Percentiles rank a stretch among this genome's conserved stretches.
phyloP scores from a whole-genome alignment of 92 coral and sea anemone species.

The Paramuricea clavata region DNA sequence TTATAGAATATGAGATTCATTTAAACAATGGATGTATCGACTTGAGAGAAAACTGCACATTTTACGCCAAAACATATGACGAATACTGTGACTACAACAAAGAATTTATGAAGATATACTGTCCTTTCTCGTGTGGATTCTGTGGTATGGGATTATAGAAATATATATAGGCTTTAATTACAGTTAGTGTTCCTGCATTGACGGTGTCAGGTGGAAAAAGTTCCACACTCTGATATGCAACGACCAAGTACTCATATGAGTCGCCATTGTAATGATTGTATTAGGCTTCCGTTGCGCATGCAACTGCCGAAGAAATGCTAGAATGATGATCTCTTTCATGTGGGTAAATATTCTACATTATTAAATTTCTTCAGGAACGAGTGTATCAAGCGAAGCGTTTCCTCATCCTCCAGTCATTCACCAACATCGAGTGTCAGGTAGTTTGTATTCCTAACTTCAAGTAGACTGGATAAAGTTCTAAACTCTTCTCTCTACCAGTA shows the following conservation, averaged over 20 bases:
- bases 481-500: no score
- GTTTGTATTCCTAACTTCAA: neutral
- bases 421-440: neutral
- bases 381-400: neutral
- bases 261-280: no score
- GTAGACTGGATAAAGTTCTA: neutral
- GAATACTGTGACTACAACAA: constrained; percentile 35
- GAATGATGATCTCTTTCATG: no score
- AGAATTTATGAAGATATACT: constrained; percentile 22
- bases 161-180: no score
- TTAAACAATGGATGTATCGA: constrained; percentile 9
- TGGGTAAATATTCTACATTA: no score
- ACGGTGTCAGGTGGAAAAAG: no score
- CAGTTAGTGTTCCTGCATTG: no score
- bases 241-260: no score
- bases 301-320: no score
- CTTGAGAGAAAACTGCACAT: constrained; percentile 31
- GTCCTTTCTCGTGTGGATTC: constrained; percentile 43
- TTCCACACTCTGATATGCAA: no score
- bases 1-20: neutral
- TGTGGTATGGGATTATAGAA: constrained; percentile 30
- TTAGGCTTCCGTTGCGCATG: no score
- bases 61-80: constrained; percentile 4
- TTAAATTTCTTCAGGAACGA: neutral
- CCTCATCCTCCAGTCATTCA: neutral